Percentiles rank a stretch among this genome's conserved stretches.
These are phyloP conservation scores for Miichthys miiuy DNA, from an alignment of 2,797 vertebrate species.

Conservation along the genomic window DNA sequence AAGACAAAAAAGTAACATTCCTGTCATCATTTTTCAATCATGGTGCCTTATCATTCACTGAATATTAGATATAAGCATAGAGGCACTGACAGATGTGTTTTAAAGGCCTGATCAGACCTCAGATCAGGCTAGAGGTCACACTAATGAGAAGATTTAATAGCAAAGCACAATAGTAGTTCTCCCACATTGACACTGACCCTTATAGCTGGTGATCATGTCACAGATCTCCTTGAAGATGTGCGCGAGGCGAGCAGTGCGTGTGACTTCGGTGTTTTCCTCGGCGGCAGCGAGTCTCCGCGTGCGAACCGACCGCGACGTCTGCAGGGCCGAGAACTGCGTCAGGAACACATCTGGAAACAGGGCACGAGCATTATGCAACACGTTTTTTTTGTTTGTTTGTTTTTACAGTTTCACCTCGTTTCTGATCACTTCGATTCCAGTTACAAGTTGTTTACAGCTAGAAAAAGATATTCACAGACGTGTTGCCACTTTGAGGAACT, in stretches of 20 bases:
- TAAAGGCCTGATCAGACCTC: slow-evolving; percentile 14
- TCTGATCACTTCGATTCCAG: not conserved
- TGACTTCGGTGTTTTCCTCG: slow-evolving; percentile 97
- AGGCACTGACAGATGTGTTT: slow-evolving; percentile 31
- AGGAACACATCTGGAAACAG: slow-evolving; percentile 94
- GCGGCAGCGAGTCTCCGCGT: slow-evolving; percentile 95
- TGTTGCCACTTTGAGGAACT: not conserved
- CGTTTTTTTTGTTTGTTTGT: no score
- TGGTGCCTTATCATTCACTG: not conserved
- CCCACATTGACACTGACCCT: slow-evolving; percentile 85
- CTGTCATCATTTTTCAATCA: slow-evolving; percentile 39
- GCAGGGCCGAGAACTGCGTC: slow-evolving; percentile 98
- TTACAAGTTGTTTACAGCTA: not conserved
- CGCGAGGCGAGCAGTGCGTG: slow-evolving; percentile 96
- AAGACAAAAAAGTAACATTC: slow-evolving; percentile 40
- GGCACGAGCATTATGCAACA: not conserved
- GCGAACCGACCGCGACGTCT: slow-evolving; percentile 95
- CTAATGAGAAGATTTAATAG: slow-evolving; percentile 13
- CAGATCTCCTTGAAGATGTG: slow-evolving; percentile 99
- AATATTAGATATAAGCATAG: not conserved
- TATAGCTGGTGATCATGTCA: slow-evolving; percentile 97
- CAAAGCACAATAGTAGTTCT: not conserved
- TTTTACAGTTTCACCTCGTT: not conserved
- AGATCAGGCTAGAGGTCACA: slow-evolving; percentile 25
- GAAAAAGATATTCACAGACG: not conserved